Evolutionary conservation across 1,140 invertebrate species (phyloP).

Genomic region (Leptopilina boulardi): DNA sequence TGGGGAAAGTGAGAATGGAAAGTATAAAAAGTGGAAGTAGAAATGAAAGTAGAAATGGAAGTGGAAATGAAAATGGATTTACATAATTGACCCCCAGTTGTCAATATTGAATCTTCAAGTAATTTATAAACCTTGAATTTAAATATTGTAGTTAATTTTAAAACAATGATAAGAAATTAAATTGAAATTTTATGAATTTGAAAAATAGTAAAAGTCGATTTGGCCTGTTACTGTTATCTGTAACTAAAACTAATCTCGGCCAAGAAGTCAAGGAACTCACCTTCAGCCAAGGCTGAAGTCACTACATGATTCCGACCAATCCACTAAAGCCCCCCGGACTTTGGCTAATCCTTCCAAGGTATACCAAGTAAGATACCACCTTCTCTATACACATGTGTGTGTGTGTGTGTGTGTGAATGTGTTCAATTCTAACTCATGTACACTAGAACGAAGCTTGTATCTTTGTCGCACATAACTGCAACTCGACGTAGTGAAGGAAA

Average conservation of each 20-base stretch:
- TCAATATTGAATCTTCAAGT: too few species aligned
- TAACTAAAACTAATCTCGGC: constrained; percentile 69
- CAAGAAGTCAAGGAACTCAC: constrained; percentile 61
- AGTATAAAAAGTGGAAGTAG: too few species aligned
- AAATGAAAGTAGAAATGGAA: too few species aligned
- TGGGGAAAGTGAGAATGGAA: too few species aligned
- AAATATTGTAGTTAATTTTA: too few species aligned
- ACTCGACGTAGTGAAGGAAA: constrained; percentile 4
- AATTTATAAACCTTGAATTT: too few species aligned
- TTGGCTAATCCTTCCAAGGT: constrained; percentile 61
- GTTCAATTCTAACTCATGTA: constrained; percentile 30
- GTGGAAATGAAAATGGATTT: too few species aligned
- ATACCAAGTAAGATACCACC: not conserved
- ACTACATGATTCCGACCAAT: constrained; percentile 68
- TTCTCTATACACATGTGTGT: too few species aligned
- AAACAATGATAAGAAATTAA: too few species aligned
- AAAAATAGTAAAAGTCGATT: constrained; percentile 39
- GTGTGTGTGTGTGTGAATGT: not conserved
- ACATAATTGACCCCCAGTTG: too few species aligned
- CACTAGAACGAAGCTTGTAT: constrained; percentile 25
- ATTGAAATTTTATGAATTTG: not conserved
- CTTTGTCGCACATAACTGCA: constrained; percentile 18
- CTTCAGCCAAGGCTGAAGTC: constrained; percentile 50
- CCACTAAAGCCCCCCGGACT: constrained; percentile 63
- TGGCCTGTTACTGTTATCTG: constrained; percentile 64